These are phyloP conservation scores for Phrynosoma platyrhinos DNA, from an alignment of 2,113 vertebrate species.

Conservation along the genomic window DNA sequence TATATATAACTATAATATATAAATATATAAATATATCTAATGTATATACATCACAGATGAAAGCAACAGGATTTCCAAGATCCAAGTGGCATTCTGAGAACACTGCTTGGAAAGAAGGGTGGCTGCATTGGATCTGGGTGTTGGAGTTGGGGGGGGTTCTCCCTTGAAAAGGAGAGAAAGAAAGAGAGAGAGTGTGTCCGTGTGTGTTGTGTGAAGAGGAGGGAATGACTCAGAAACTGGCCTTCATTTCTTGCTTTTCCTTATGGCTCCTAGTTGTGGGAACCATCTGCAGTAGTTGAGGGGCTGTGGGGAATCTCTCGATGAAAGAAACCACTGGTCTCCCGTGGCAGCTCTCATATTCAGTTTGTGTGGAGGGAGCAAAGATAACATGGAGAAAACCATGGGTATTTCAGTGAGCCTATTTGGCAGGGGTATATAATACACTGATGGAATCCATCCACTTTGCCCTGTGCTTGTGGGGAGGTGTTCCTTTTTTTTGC, in stretches of 20 bases:
- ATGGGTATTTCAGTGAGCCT: neutral
- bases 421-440: neutral
- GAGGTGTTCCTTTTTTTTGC: neutral
- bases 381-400: neutral
- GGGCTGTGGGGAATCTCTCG: neutral
- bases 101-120: slow-evolving; percentile 21
- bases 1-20: slow-evolving; percentile 83
- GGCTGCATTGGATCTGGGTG: slow-evolving; percentile 1
- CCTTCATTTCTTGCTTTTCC: neutral
- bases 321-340: neutral
- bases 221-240: neutral
- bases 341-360: neutral
- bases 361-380: neutral
- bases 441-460: neutral
- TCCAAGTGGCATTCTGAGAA: slow-evolving; percentile 17
- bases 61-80: slow-evolving; percentile 44
- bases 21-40: slow-evolving; percentile 78
- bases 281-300: neutral
- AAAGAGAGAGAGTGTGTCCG: neutral
- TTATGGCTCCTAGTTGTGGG: neutral
- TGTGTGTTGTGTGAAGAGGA: neutral
- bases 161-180: neutral
- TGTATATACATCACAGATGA: slow-evolving; percentile 67
- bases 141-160: neutral
- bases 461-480: neutral